Conservation (phyloP, 2,797 vertebrate genomes). For the Oryzias sinensis region DNA sequence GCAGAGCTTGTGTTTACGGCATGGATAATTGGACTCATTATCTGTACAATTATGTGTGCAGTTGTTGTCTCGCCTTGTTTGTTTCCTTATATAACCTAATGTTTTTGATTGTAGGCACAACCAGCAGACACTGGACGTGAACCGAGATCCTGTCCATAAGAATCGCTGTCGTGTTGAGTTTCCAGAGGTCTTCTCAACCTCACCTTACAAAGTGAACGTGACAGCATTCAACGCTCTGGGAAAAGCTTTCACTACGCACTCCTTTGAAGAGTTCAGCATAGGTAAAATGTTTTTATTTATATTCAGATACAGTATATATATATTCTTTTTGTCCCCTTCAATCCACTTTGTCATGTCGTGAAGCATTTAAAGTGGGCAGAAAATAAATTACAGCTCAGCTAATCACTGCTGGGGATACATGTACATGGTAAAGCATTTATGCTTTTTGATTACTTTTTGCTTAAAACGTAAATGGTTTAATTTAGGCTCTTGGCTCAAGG, state of each 20-base stretch:
- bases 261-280: conserved; percentile 91
- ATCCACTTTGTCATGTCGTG: not conserved
- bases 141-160: conserved; percentile 87
- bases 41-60: not conserved
- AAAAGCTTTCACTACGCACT: conserved; percentile 77
- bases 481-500: conserved; percentile 5
- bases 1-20: no score
- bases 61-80: not conserved
- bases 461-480: conserved; percentile 8
- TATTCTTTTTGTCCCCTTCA: not conserved
- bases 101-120: conserved; percentile 79
- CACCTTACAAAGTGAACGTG: conserved; percentile 91
- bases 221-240: conserved; percentile 90
- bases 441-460: conserved; percentile 16
- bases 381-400: conserved; percentile 15
- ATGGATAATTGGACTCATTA: no score
- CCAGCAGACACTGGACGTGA: conserved; percentile 85
- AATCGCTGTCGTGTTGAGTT: conserved; percentile 94
- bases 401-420: not conserved
- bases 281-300: conserved; percentile 73
- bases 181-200: conserved; percentile 90
- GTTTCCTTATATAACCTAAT: not conserved
- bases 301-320: not conserved
- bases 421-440: not conserved
- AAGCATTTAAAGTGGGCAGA: not conserved